Evolutionary conservation across 2,113 vertebrate species (phyloP).

Genomic region (Ceyx melanurus): DNA sequence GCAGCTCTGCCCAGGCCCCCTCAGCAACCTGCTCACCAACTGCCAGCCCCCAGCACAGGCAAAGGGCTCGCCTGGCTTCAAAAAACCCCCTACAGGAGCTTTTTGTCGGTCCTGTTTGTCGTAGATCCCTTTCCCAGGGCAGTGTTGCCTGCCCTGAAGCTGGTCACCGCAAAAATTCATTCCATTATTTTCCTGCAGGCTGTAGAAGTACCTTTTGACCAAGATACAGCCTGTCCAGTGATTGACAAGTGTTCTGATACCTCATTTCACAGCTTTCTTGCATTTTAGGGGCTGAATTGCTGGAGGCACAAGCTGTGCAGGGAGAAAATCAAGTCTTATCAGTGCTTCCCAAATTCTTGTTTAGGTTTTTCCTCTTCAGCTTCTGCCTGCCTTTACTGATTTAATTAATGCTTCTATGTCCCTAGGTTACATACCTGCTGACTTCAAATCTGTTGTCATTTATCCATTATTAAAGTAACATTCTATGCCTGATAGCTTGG

Average conservation of each 20-base stretch:
- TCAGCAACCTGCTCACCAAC: no score
- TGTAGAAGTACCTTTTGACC: conserved; percentile 32
- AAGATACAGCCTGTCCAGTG: conserved; percentile 13
- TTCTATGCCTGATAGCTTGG: background rate
- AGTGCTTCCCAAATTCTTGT: conserved; percentile 44
- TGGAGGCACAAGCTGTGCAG: conserved; percentile 30
- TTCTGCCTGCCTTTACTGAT: conserved; percentile 48
- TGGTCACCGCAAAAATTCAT: background rate
- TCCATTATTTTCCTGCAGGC: conserved; percentile 40
- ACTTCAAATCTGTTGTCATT: conserved; percentile 63
- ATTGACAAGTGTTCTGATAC: conserved; percentile 51
- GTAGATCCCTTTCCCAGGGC: no score
- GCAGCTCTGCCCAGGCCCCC: no score
- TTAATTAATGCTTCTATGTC: conserved; percentile 68
- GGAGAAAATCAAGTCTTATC: conserved; percentile 47
- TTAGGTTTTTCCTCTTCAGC: conserved; percentile 38
- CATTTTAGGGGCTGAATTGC: conserved; percentile 11
- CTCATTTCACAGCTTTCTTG: conserved; percentile 28
- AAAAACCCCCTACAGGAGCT: no score
- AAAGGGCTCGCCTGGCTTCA: no score
- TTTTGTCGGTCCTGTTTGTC: no score
- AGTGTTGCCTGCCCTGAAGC: no score
- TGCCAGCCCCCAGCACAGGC: no score
- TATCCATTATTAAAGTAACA: conserved; percentile 46
- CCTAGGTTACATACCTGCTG: conserved; percentile 62